These are phyloP conservation scores for Asteroscopus sphinx DNA, from an alignment of 2,888 invertebrate species.

Conservation along the genomic window DNA sequence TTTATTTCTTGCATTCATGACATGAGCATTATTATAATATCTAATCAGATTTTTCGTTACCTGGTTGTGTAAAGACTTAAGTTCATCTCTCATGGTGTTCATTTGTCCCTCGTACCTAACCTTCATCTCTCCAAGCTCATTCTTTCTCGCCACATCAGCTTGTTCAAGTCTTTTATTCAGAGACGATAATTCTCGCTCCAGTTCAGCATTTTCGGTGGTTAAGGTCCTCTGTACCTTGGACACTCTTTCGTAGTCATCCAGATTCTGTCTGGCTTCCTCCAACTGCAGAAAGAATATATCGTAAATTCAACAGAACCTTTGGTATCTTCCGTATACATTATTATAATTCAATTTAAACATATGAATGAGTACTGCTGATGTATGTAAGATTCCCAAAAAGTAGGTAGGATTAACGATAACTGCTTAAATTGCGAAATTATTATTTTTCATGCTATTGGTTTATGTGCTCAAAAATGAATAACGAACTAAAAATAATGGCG, in stretches of 20 bases:
- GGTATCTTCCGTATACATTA: too few relatives aligned
- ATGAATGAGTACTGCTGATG: too few relatives aligned
- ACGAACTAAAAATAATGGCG: too few relatives aligned
- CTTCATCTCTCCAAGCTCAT: constrained; percentile 94
- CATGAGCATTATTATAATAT: not conserved
- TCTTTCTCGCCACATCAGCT: constrained; percentile 93
- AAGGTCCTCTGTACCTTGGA: constrained; percentile 95
- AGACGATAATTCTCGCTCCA: constrained; percentile 94
- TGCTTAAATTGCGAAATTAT: too few relatives aligned
- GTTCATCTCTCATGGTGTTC: constrained; percentile 94
- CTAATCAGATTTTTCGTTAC: constrained; percentile 71
- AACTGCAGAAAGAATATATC: constrained; percentile 80
- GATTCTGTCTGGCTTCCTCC: constrained; percentile 94
- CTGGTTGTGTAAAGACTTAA: constrained; percentile 95
- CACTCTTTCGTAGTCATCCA: constrained; percentile 96
- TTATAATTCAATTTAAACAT: too few relatives aligned
- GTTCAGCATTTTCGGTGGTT: constrained; percentile 93
- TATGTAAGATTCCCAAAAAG: too few relatives aligned
- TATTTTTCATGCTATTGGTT: too few relatives aligned
- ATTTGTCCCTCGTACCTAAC: constrained; percentile 96
- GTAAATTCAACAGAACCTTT: not conserved
- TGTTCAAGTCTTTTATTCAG: constrained; percentile 91
- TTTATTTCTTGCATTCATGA: too few relatives aligned
- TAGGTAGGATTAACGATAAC: too few relatives aligned
- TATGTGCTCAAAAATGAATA: too few relatives aligned